Conservation (phyloP, 2,888 invertebrate species). For the Papilio gigon region DNA sequence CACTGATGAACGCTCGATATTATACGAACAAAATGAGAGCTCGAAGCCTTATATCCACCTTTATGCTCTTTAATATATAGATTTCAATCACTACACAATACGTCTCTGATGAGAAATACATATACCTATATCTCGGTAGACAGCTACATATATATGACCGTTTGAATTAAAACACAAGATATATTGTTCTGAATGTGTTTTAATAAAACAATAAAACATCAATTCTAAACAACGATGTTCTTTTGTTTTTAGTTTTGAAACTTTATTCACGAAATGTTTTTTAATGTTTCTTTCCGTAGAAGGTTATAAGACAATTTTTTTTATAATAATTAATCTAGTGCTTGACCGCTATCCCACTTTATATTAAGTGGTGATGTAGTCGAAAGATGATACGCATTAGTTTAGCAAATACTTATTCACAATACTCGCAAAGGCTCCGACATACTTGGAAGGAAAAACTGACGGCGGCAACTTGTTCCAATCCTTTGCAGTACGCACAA, state of each 20-base stretch:
- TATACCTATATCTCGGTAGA: neutral
- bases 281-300: neutral
- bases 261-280: too few species aligned
- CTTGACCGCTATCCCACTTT: too few species aligned
- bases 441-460: too few species aligned
- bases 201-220: neutral
- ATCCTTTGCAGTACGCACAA: too few species aligned
- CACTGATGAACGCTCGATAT: too few species aligned
- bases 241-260: too few species aligned
- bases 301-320: neutral
- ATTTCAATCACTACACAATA: slow-evolving; percentile 3
- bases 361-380: too few species aligned
- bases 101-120: neutral
- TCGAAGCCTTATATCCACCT: slow-evolving; percentile 9
- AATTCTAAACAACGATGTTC: neutral
- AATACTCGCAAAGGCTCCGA: too few species aligned
- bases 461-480: too few species aligned
- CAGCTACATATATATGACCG: neutral
- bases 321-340: too few species aligned
- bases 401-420: too few species aligned
- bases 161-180: neutral
- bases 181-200: neutral
- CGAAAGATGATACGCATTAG: too few species aligned
- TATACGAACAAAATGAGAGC: slow-evolving; percentile 2
- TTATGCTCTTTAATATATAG: slow-evolving; percentile 2